Percentiles rank a stretch among this genome's conserved stretches.
Conservation (phyloP, 64 coral and sea anemone genomes). For the Orbicella faveolata region DNA sequence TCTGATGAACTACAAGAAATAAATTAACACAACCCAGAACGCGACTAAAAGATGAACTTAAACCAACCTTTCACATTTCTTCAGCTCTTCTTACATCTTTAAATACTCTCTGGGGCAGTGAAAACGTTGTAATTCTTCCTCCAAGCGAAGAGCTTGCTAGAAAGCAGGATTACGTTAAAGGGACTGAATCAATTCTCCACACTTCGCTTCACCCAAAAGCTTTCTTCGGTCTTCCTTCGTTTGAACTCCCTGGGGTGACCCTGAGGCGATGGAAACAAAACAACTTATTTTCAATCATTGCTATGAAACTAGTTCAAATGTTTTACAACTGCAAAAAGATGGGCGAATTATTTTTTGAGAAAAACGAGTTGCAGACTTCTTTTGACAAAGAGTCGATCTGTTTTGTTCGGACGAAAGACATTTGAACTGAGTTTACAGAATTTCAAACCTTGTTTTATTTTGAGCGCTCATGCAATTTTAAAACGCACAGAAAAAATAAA, state of each 20-base stretch:
- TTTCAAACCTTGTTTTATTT: background rate
- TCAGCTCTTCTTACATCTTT: background rate
- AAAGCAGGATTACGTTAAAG: background rate
- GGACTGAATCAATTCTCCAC: slow-evolving; percentile 29
- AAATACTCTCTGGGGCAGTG: background rate
- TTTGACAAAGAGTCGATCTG: background rate
- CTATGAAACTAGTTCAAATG: background rate
- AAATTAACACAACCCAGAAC: background rate
- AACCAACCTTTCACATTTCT: background rate
- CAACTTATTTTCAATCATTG: background rate
- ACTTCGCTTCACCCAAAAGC: background rate
- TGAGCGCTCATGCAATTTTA: background rate
- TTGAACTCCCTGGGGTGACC: slow-evolving; percentile 14
- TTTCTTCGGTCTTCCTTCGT: background rate
- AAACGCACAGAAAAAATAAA: background rate
- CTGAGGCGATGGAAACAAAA: background rate
- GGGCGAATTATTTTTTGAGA: no score
- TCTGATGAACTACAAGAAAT: background rate
- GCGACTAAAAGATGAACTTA: background rate
- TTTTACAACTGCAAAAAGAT: background rate
- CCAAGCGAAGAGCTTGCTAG: background rate
- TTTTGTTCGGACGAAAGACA: background rate
- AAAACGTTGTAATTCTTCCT: background rate
- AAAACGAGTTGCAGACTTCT: background rate
- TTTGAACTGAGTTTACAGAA: background rate